A percentile compares a stretch with the other conserved stretches of the same genome.
Evolutionary conservation across 2,888 invertebrate species (phyloP).

Genomic region (Pachydiplax longipennis): DNA sequence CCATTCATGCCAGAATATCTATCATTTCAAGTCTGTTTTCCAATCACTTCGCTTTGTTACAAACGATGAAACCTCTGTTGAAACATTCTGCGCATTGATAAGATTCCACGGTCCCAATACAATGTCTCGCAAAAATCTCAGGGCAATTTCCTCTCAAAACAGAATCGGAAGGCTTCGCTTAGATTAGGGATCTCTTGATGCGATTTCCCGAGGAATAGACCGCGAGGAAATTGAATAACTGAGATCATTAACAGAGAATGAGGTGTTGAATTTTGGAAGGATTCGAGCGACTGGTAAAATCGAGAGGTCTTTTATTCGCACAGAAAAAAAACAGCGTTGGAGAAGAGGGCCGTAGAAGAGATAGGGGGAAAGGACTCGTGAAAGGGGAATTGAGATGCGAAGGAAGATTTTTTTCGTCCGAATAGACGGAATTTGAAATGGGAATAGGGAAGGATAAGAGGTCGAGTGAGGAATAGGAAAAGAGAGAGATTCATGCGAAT

Average conservation of each 20-base stretch:
- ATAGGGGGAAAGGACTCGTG: not conserved
- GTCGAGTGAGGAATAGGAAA: not conserved
- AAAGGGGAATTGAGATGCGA: not conserved
- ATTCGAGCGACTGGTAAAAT: not conserved
- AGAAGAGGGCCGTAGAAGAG: not conserved
- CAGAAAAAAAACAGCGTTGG: not conserved
- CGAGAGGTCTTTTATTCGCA: not conserved
- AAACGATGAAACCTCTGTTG: too few species aligned
- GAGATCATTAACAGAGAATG: not conserved
- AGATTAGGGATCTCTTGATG: too few species aligned
- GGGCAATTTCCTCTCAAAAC: too few species aligned
- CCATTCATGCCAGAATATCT: too few species aligned
- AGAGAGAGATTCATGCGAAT: not conserved
- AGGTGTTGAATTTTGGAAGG: not conserved
- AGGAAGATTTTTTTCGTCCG: not conserved
- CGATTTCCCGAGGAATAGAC: not conserved
- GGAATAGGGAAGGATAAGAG: not conserved
- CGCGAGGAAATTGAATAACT: not conserved
- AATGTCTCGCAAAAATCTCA: too few species aligned
- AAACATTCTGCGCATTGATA: too few species aligned
- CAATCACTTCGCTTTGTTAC: too few species aligned
- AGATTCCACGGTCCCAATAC: too few species aligned
- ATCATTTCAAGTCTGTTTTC: too few species aligned
- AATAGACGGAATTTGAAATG: not conserved
- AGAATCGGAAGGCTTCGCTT: too few species aligned